These are phyloP conservation scores for Sebastes paucispinis DNA, from an alignment of 2,797 vertebrate genomes.

Conservation along the genomic window DNA sequence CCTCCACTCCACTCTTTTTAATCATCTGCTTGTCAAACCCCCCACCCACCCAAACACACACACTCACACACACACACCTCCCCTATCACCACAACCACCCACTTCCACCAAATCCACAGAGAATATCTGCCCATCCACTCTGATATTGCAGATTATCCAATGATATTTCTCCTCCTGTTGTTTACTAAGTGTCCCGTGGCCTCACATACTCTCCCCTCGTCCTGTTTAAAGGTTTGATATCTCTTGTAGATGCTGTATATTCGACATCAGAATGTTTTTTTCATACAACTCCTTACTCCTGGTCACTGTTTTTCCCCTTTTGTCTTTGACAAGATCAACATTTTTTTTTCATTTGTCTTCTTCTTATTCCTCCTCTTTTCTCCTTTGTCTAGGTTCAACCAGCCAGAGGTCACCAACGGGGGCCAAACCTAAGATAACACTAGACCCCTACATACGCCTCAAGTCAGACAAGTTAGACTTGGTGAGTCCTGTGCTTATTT, in stretches of 20 bases:
- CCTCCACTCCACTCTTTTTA: constrained; percentile 51
- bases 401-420: constrained; percentile 69
- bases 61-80: background rate
- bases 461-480: constrained; percentile 89
- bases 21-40: constrained; percentile 58
- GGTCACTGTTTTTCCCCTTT: background rate
- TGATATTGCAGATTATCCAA: constrained; percentile 46
- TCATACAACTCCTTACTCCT: too few relatives aligned
- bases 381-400: constrained; percentile 54
- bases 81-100: background rate
- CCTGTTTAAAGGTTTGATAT: background rate
- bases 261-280: background rate
- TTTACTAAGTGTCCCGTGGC: constrained; percentile 5
- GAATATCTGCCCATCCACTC: constrained; percentile 30
- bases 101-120: constrained; percentile 26
- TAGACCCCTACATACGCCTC: constrained; percentile 90
- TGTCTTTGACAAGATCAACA: background rate
- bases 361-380: background rate
- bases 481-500: constrained; percentile 76
- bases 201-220: background rate
- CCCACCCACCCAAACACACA: background rate
- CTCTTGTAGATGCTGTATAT: background rate
- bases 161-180: constrained; percentile 26
- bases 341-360: background rate
- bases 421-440: constrained; percentile 86